phyloP scores from a whole-genome alignment of 2,797 vertebrate genomes.

The Helostoma temminkii region DNA sequence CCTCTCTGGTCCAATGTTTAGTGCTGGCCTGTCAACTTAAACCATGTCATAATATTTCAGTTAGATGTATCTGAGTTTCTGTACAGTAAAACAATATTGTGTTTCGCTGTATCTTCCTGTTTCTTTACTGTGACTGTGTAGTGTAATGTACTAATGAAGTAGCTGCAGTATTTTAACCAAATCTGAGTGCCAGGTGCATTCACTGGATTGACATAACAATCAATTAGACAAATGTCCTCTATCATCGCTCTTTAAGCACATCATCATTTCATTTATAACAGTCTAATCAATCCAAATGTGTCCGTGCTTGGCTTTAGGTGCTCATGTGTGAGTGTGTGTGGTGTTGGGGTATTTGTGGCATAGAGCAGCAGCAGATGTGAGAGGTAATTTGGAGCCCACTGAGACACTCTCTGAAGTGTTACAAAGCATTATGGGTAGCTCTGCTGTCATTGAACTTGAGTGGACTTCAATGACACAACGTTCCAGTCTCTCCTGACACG shows the following conservation, averaged over 20 bases:
- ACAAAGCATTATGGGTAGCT: constrained; percentile 81
- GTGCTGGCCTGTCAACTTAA: neutral
- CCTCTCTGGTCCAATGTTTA: neutral
- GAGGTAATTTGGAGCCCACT: constrained; percentile 77
- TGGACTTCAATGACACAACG: constrained; percentile 72
- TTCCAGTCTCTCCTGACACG: constrained; percentile 28
- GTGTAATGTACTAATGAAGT: neutral
- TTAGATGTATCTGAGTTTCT: neutral
- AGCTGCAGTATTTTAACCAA: neutral
- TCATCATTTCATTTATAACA: constrained; percentile 79
- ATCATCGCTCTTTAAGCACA: constrained; percentile 79
- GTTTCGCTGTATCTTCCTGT: neutral
- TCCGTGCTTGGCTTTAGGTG: constrained; percentile 37
- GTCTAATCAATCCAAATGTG: constrained; percentile 77
- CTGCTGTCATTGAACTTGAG: constrained; percentile 64
- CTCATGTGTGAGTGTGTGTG: constrained; percentile 23
- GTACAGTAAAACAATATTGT: neutral
- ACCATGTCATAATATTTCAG: neutral
- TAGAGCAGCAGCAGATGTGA: constrained; percentile 80
- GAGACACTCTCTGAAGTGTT: constrained; percentile 71
- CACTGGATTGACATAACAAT: constrained; percentile 69
- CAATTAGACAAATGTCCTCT: constrained; percentile 62
- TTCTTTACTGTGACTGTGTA: neutral
- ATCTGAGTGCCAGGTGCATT: constrained; percentile 51
- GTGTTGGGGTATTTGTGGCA: constrained; percentile 56